These are phyloP conservation scores for Oscheius sp. DNA, from an alignment of 2,888 invertebrate genomes.

Conservation along the genomic window DNA sequence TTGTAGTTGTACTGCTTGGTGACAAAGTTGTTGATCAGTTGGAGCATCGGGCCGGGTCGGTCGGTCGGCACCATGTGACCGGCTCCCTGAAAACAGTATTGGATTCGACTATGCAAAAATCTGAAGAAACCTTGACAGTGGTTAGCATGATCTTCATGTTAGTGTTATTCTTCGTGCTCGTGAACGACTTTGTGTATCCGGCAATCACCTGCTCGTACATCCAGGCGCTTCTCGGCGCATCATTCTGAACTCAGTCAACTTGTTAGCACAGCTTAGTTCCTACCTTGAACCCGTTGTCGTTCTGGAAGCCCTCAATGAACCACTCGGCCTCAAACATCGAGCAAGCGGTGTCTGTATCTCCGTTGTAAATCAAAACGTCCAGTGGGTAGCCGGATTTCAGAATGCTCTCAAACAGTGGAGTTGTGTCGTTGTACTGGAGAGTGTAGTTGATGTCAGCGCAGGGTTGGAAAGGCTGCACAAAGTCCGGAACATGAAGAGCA, in stretches of 20 bases:
- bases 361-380: conserved; percentile 62
- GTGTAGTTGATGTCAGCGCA: conserved; percentile 54
- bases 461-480: conserved; percentile 59
- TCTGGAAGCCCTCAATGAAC: conserved; percentile 54
- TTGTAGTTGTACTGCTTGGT: conserved; percentile 52
- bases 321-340: conserved; percentile 60
- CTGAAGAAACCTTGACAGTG: conserved; percentile 54
- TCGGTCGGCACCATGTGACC: conserved; percentile 87
- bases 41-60: conserved; percentile 84
- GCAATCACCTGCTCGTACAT: conserved; percentile 51
- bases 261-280: background rate
- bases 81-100: conserved; percentile 75
- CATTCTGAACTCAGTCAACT: conserved; percentile 2
- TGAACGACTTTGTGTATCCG: conserved; percentile 58
- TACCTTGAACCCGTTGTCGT: conserved; percentile 34
- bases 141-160: conserved; percentile 50
- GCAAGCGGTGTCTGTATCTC: conserved; percentile 63
- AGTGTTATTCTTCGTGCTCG: conserved; percentile 38
- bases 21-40: conserved; percentile 81
- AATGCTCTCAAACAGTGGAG: conserved; percentile 55
- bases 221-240: conserved; percentile 45
- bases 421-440: conserved; percentile 60
- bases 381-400: conserved; percentile 48
- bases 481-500: conserved; percentile 65
- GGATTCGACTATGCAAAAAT: background rate